These are phyloP conservation scores for Cathartes aura DNA, from an alignment of 2,113 vertebrate genomes.

Conservation along the genomic window DNA sequence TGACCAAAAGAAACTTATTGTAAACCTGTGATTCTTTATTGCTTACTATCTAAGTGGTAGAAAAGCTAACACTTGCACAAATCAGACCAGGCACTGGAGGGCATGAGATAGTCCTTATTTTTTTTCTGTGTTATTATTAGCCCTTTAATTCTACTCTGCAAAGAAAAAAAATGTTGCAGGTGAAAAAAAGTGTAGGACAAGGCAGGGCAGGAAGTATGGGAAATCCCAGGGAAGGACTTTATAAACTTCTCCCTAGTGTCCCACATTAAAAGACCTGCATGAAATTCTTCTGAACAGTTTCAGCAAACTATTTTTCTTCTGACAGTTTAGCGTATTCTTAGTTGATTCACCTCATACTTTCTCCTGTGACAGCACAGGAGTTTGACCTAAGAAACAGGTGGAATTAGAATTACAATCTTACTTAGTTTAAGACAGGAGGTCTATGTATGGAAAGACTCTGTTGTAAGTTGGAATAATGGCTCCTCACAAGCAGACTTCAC, in stretches of 20 bases:
- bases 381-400: background rate
- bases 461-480: background rate
- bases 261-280: background rate
- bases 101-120: background rate
- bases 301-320: background rate
- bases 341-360: background rate
- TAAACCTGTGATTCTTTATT: background rate
- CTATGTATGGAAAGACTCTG: background rate
- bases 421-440: background rate
- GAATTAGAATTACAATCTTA: background rate
- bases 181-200: background rate
- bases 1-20: background rate
- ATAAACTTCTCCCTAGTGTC: background rate
- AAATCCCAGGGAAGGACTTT: background rate
- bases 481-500: background rate
- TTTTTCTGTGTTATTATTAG: background rate
- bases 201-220: background rate
- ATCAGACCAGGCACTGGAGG: background rate
- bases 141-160: background rate
- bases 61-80: background rate
- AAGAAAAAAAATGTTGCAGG: background rate
- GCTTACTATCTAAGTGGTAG: background rate
- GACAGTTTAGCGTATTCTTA: background rate
- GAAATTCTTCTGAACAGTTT: background rate
- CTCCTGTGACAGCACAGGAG: background rate